These are phyloP conservation scores for Oxyura jamaicensis DNA, from an alignment of 2,113 vertebrate genomes.

Conservation along the genomic window DNA sequence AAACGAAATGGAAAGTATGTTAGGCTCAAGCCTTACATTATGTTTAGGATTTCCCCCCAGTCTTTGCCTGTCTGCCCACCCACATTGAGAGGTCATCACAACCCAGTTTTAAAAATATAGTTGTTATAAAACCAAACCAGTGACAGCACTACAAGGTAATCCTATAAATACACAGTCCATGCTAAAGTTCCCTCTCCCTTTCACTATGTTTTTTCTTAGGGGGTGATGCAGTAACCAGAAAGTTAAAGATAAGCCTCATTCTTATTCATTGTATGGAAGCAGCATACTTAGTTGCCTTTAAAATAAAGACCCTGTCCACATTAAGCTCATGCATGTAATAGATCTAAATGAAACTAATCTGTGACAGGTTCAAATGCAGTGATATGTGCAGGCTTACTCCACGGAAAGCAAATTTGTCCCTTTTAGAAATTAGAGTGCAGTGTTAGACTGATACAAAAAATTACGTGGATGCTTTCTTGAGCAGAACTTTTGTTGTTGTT, in stretches of 20 bases:
- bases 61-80: neutral
- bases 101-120: conserved; percentile 26
- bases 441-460: neutral
- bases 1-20: neutral
- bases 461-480: neutral
- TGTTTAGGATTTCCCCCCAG: neutral
- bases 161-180: conserved; percentile 46
- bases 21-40: neutral
- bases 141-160: conserved; percentile 13
- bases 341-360: neutral
- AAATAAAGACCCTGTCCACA: neutral
- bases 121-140: conserved; percentile 32
- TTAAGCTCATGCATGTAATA: neutral
- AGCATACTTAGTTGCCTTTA: neutral
- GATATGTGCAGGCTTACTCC: neutral
- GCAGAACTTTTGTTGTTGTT: neutral
- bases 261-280: neutral
- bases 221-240: neutral
- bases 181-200: neutral
- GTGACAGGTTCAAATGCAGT: neutral
- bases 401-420: neutral
- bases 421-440: neutral
- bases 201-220: neutral
- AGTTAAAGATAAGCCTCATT: neutral
- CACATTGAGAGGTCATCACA: conserved; percentile 1